phyloP scores from a whole-genome alignment of 2,888 invertebrate genomes.

The Lampropteryx suffumata region DNA sequence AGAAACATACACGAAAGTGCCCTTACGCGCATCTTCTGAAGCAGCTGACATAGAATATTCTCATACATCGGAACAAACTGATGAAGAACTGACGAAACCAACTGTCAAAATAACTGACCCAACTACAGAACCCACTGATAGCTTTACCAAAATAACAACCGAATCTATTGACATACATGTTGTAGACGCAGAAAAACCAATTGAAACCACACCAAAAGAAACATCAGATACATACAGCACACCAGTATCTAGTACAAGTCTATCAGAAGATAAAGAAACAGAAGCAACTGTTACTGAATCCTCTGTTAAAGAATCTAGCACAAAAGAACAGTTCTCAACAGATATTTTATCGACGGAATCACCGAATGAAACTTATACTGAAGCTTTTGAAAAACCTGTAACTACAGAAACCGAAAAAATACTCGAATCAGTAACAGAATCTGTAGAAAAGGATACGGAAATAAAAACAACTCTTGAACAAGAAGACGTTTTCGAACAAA shows the following conservation, averaged over 20 bases:
- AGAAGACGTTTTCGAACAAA: slow-evolving; percentile 8
- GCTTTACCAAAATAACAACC: slow-evolving; percentile 8
- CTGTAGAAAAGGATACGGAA: slow-evolving; percentile 7
- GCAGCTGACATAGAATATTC: slow-evolving; percentile 4
- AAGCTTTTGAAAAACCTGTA: slow-evolving; percentile 1
- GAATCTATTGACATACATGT: not conserved
- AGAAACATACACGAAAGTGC: slow-evolving; percentile 12
- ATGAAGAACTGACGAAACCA: slow-evolving; percentile 12
- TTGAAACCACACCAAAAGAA: slow-evolving; percentile 5
- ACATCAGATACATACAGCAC: slow-evolving; percentile 1
- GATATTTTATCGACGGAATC: slow-evolving; percentile 14
- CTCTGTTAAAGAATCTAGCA: slow-evolving; percentile 5
- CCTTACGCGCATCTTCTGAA: slow-evolving; percentile 8
- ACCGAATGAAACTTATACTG: slow-evolving; percentile 9
- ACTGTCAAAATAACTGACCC: slow-evolving; percentile 4
- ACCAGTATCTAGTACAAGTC: slow-evolving; percentile 10
- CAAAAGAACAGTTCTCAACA: slow-evolving; percentile 4
- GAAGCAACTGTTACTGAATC: slow-evolving; percentile 6
- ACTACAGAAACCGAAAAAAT: slow-evolving; percentile 1
- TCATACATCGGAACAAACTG: not conserved
- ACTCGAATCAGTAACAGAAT: slow-evolving; percentile 12
- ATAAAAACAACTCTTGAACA: slow-evolving; percentile 10
- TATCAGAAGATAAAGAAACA: slow-evolving; percentile 6
- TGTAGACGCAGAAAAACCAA: slow-evolving; percentile 8
- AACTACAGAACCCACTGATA: slow-evolving; percentile 15